Base-by-base conservation (phyloP, 2,888 invertebrate genomes). In the Melanotus villosus region DNA sequence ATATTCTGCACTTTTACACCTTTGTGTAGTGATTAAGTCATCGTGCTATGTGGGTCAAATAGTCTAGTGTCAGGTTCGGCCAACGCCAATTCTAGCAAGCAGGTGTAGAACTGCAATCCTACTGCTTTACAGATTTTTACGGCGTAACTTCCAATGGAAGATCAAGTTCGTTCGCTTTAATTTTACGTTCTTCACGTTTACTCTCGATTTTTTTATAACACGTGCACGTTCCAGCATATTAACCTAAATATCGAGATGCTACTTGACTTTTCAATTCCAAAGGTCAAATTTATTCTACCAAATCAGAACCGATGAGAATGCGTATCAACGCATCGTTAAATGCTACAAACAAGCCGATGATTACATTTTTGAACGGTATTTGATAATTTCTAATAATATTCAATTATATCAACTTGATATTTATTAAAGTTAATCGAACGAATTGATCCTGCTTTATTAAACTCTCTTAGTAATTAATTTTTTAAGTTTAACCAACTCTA, bases 31-130 rank as follows among this genome's bases (percentile, higher is more conserved):
- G 67, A 69, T 73, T 73, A 71, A 71, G 65, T 70, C 69, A 71
- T 71, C 69, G 60, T 34, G 52, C 38, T 54, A 72, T 73, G 60
- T 73, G 56, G 73, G 73, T 73, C 72, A 73, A 59, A 72, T 63
- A 54, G 58, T 72, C 70, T 73, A 63, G 64, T 69, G 69, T 65
- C 56, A 65, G 63, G 65, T 68, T 72, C 59, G 60, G 43, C 63
- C 64, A 71, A 71, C 56, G 54, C 60, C 67, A 59, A 66, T 57
- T 62, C 47, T 45, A 62, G 18, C 10, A 65, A 68, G 65, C 72
- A 73, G 70, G 73, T 73, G 73, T 68, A 64, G 38, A 69, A 21
- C 41, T 12, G 18, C 21, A 54, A 54, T 50, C 63, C 52, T 30
- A 63, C 63, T 18, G 36, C 32, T 60, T 50, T 34, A 50, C 36